Conservation (phyloP, 2,797 vertebrate genomes). For the Micromesistius poutassou region DNA sequence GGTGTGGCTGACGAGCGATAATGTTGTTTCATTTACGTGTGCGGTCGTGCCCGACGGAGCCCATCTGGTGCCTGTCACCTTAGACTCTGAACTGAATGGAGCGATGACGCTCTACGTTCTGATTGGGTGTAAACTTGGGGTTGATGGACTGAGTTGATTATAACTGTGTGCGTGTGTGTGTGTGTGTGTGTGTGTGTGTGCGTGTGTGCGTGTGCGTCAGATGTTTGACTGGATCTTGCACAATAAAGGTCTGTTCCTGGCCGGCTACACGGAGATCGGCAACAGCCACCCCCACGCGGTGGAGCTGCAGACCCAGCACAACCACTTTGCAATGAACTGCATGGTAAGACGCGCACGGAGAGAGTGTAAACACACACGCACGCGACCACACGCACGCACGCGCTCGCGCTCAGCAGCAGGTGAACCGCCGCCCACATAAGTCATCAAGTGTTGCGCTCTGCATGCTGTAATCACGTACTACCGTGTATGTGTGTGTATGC, state of each 20-base stretch:
- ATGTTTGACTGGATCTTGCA: constrained; percentile 99
- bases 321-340: constrained; percentile 99
- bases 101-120: too few relatives aligned
- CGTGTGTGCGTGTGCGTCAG: constrained; percentile 62
- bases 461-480: constrained; percentile 41
- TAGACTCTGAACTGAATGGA: too few relatives aligned
- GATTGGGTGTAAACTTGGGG: too few relatives aligned
- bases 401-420: constrained; percentile 23
- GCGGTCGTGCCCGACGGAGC: too few relatives aligned
- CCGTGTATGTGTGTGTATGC: constrained; percentile 33
- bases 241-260: constrained; percentile 98
- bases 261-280: constrained; percentile 97
- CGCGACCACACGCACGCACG: constrained; percentile 13
- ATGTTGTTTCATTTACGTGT: not conserved
- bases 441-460: constrained; percentile 24
- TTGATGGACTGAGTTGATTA: too few relatives aligned
- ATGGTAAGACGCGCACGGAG: constrained; percentile 81
- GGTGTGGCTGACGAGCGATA: not conserved
- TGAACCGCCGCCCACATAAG: constrained; percentile 42
- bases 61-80: too few relatives aligned
- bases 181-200: constrained; percentile 32
- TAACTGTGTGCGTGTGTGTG: constrained; percentile 25
- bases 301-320: constrained; percentile 99
- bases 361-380: not conserved
- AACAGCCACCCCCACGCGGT: constrained; percentile 93